Evolutionary conservation across 2,797 vertebrate genomes (phyloP), one percentile per base, ranked within the genome.

Genomic region (Cetoscarus ocellatus): DNA sequence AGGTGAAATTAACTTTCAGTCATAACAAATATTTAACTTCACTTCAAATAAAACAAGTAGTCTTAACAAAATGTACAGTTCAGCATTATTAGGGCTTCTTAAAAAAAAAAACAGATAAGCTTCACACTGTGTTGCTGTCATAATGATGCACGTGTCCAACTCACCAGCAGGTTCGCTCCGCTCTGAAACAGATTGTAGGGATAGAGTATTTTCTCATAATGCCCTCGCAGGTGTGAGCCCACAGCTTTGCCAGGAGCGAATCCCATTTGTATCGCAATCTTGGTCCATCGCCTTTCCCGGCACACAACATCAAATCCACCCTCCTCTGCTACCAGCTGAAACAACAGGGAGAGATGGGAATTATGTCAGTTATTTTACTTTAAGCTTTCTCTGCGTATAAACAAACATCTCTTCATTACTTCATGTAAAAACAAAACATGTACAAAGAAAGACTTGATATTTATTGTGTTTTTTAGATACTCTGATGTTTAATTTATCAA

Each of bases 221-320:
- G 98, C 0, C 95, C 95, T 27, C 98, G 94, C 75, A 99, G 96
- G 91, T 99, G 98, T 0, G 98, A 99, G 43, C 98, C 98, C n/a
- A 99, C 94, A 0, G 98, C 98, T 84, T 99, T 99, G 81, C 98
- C 98, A 10, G 97, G 96, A 69, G 97, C 93, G 76, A 98, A 99
- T 36, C 97, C 97, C 98, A 99, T 98, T 68, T 93, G 95, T 8
- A 95, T 94, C 40, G 98, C 98, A 76, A 99, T 98, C 92, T 96
- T 98, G 76, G 98, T 98, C 98, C 98, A 99, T 88, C 95, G 96
- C 77, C 98, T 95, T 10, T 99, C 98, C 81, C 92, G 96, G 85
- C 97, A 98, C 64, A 98, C 96, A 0, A 95, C 76, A 66, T 99
- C 96, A 86, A 99, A 99, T 18, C 98, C 98, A 18, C 98, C 98